These are phyloP conservation scores for Cerastis leucographa DNA, from an alignment of 2,888 invertebrate species.

Conservation along the genomic window DNA sequence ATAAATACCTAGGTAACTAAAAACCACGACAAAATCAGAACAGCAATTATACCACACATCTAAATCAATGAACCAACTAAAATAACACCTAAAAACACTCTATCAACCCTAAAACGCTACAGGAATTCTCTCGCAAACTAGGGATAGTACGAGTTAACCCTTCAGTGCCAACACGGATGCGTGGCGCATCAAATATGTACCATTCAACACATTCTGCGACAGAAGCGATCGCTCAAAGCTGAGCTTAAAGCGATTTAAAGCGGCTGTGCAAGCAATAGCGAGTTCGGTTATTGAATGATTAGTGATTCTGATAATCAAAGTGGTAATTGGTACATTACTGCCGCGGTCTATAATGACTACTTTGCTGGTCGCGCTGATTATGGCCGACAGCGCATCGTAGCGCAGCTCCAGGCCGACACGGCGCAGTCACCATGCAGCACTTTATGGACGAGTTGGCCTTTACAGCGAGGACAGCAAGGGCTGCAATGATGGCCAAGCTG, in stretches of 20 bases:
- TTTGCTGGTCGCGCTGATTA: too few species aligned
- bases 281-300: constrained; percentile 28
- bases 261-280: constrained; percentile 28
- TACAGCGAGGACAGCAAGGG: too few species aligned
- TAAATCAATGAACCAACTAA: not conserved
- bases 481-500: too few species aligned
- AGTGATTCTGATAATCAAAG: constrained; percentile 8
- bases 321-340: too few species aligned
- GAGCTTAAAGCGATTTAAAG: constrained; percentile 55
- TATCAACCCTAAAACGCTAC: constrained; percentile 46
- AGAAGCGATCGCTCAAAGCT: constrained; percentile 35
- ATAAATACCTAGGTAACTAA: not conserved
- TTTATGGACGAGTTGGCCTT: too few species aligned
- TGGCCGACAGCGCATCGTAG: too few species aligned
- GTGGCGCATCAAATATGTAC: constrained; percentile 56
- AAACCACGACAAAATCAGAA: not conserved
- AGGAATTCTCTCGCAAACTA: constrained; percentile 37
- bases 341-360: too few species aligned
- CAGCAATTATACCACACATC: not conserved
- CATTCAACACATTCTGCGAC: constrained; percentile 37
- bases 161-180: constrained; percentile 36
- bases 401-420: too few species aligned
- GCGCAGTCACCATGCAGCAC: too few species aligned
- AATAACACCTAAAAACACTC: not conserved
- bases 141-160: constrained; percentile 40